These are phyloP conservation scores for Parotia lawesii DNA, from an alignment of 2,113 vertebrate genomes.

Conservation along the genomic window DNA sequence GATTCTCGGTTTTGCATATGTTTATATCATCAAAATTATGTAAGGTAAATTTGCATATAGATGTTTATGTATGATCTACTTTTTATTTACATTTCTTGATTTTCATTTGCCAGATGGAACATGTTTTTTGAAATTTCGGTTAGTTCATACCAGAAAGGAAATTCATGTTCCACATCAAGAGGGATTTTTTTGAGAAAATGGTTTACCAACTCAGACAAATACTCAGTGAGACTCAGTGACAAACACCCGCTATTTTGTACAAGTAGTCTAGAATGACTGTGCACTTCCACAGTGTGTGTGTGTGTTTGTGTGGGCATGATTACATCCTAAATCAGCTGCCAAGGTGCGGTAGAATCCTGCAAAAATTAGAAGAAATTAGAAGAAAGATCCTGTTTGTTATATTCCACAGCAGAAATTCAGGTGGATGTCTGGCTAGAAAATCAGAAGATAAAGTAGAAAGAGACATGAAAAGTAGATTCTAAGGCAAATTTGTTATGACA, in stretches of 20 bases:
- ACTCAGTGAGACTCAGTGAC: neutral
- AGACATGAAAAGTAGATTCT: neutral
- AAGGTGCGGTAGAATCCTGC: neutral
- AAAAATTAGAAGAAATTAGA: neutral
- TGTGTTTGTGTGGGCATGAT: neutral
- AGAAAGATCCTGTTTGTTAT: neutral
- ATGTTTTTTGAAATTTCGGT: neutral
- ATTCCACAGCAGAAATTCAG: neutral
- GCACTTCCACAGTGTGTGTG: neutral
- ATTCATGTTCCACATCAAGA: neutral
- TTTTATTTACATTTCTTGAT: neutral
- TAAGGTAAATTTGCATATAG: neutral
- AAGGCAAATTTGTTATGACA: neutral
- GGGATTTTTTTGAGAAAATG: neutral
- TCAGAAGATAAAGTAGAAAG: neutral
- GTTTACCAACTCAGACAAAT: neutral
- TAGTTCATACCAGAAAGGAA: neutral
- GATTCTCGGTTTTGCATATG: neutral
- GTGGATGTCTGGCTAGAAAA: neutral
- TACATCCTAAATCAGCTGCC: neutral
- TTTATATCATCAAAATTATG: neutral
- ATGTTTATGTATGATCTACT: neutral
- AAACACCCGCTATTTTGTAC: neutral
- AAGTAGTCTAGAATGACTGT: neutral
- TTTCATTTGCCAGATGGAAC: neutral